Evolutionary conservation across 2,113 vertebrate genomes (phyloP).

Genomic region (Pycnonotus jocosus): DNA sequence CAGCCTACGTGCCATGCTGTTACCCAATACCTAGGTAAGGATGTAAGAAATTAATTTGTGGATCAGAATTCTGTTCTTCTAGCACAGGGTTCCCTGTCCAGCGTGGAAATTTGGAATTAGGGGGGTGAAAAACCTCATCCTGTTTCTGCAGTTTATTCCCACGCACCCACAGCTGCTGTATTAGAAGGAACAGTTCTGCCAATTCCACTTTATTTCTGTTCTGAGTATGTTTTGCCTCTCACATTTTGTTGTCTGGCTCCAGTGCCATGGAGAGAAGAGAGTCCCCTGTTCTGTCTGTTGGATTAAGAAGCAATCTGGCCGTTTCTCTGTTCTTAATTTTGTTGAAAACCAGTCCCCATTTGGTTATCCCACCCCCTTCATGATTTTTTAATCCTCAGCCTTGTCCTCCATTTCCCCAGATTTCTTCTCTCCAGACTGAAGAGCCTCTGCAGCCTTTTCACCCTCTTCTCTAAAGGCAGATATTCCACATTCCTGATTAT

Average conservation of each 20-base stretch:
- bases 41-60: neutral
- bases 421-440: neutral
- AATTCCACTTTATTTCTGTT: neutral
- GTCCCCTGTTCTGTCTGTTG: neutral
- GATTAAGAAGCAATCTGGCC: neutral
- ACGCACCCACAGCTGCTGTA: neutral
- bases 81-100: neutral
- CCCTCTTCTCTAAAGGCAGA: neutral
- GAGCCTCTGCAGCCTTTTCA: neutral
- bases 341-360: neutral
- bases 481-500: neutral
- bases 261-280: neutral
- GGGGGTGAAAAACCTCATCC: neutral
- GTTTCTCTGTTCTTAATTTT: neutral
- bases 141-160: neutral
- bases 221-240: neutral
- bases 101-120: neutral
- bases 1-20: neutral
- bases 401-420: neutral
- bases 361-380: neutral
- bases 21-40: neutral
- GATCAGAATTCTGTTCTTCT: neutral
- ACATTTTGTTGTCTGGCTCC: neutral
- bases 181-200: neutral
- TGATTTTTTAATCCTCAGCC: neutral